Base-by-base conservation (phyloP, 2,888 invertebrate genomes). In the Mechanitis mazaeus region DNA sequence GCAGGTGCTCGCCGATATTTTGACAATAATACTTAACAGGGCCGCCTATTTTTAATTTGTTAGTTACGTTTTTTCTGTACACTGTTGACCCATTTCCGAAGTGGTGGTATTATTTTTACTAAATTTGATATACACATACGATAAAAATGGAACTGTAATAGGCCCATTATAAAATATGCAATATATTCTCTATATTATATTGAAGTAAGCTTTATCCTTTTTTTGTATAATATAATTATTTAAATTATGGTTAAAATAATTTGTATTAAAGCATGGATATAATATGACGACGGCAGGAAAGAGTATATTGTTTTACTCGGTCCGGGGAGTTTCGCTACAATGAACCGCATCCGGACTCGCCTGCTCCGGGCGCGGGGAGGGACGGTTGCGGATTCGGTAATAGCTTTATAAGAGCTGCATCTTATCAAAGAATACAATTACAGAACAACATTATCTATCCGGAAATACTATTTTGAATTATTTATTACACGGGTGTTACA, bases 291-390 rank as follows among this genome's bases (percentile, higher is more conserved):
- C 87, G 77, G 79, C 80, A 87, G 88, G 87, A 87, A 85, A 83
- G 85, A 82, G 83, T 83, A 81, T 81, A 87, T 89, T 88, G 88
- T 90, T 85, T 87, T 79, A 83, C 75, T 78, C 74, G 76, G 77
- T 75, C 75, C 84, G 83, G 87, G 87, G 86, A 87, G 90, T 89
- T 90, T 89, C 89, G 89, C 87, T 89, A 88, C 87, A 87, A 88
- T 89, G 88, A 84, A 75, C 78, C 74, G 87, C 87, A 83, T 90
- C 88, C 90, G 88, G 87, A 77, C 80, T 77, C 79, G 68, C 75
- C 79, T 78, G 79, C 9, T 9, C 9, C 9, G 42, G 9, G 9
- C 11, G 6, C 9, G 9, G 42, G 42, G 6, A 42, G 11, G 42
- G 42, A 42, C 35, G 20, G 20, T 20, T 20, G 20, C 20, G 20